Conservation (phyloP, 1,140 invertebrate species). For the Musca domestica region DNA sequence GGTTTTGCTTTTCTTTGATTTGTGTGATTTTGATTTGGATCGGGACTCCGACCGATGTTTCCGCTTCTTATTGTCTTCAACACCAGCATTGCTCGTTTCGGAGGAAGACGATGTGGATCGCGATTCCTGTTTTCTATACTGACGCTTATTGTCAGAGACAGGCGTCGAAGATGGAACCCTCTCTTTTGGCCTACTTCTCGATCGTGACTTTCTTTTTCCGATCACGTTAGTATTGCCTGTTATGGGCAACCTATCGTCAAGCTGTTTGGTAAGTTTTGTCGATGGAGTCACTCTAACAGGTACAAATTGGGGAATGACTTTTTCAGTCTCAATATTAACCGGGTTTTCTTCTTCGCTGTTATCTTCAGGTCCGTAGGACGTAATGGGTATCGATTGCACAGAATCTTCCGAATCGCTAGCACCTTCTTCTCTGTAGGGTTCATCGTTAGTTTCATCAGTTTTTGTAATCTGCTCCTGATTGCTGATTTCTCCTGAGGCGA, state of each 20-base stretch:
- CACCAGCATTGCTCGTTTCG: neutral
- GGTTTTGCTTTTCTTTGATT: constrained; percentile 11
- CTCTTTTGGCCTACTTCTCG: too few relatives aligned
- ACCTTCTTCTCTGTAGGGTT: neutral
- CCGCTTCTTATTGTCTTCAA: neutral
- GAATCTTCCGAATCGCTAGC: constrained; percentile 37
- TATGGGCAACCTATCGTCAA: too few relatives aligned
- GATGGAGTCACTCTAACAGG: too few relatives aligned
- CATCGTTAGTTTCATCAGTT: neutral
- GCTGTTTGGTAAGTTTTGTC: too few relatives aligned
- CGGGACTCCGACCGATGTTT: neutral
- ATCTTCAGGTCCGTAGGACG: constrained; percentile 48
- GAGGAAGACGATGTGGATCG: constrained; percentile 23
- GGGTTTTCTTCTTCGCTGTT: constrained; percentile 27
- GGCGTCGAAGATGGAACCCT: too few relatives aligned
- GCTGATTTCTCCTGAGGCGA: neutral
- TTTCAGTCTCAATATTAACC: too few relatives aligned
- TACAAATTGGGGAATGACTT: too few relatives aligned
- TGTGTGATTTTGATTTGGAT: constrained; percentile 17
- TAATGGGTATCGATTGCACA: constrained; percentile 52
- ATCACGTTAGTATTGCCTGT: too few relatives aligned
- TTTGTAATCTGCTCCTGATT: neutral
- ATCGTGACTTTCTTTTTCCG: too few relatives aligned
- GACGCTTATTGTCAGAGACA: neutral
- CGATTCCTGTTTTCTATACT: constrained; percentile 3